Base-by-base conservation (phyloP, 1,140 invertebrate species). In the Battus philenor region DNA sequence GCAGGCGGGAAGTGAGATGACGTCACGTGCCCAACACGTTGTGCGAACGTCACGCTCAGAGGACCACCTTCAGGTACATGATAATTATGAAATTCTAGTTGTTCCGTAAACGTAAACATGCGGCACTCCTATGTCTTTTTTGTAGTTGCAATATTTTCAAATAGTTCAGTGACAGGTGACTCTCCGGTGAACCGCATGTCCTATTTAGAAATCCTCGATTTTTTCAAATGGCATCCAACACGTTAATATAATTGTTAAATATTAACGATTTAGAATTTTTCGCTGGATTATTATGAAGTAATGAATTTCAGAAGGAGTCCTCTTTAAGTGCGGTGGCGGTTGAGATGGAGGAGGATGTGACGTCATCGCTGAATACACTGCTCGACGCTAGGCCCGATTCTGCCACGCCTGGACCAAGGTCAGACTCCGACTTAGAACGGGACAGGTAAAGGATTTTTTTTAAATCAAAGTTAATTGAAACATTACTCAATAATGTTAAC, bases 341-440 rank as follows among this genome's bases (percentile, higher is more conserved):
- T 59, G 95, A 97, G 57, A 93, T 95, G 53, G 95, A 97, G 81
- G 96, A 97, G 76, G 95, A 97, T 81, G 91, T 97, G 50, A 96
- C 95, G 60, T 96, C 95, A 55, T 97, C 95, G 32, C 86, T 97
- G 39, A 97, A 97, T 77, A 96, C 95, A 17, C 87, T 98, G 36
- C 84, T 97, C 49, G 94, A 96, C 85, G 95, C 93, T 30, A 88
- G 92, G 57, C 90, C 91, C 9, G 93, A 93, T 71, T 89, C 89
- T 24, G 89, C 89, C 46, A 79, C 75, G 13, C 75, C 79, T 9
- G 70, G 55, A 2, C 54, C 70, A 6, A 46, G 63, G 4, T 65
- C 68, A 16, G 70, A 72, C 33, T 67, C 69, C 36, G 72, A 73
- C 12, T 11, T 52, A 5, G 73, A 80, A 31, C 44, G 69, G 17